These are phyloP conservation scores for Rhynchopsitta pachyrhyncha DNA, from an alignment of 2,113 vertebrate genomes.

Conservation along the genomic window DNA sequence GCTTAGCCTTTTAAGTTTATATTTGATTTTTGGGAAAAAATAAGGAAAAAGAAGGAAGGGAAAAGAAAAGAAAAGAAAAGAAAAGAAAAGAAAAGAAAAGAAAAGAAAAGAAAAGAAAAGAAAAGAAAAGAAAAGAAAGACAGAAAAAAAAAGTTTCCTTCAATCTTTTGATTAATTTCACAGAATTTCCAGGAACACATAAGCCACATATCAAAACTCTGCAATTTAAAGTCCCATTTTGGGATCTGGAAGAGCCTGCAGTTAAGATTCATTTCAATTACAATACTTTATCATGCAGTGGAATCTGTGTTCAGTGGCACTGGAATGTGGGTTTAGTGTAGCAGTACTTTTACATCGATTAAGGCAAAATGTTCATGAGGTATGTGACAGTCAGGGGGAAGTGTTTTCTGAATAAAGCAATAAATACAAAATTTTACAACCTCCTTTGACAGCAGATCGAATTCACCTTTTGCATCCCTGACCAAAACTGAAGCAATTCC, in stretches of 20 bases:
- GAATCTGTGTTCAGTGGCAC: background rate
- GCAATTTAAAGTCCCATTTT: background rate
- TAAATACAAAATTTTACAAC: background rate
- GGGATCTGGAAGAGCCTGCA: background rate
- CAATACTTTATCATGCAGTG: background rate
- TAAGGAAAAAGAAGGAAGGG: too few relatives aligned
- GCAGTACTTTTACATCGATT: background rate
- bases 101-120: rapidly evolving
- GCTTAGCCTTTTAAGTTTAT: background rate
- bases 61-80: too few relatives aligned
- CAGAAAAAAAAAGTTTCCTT: background rate
- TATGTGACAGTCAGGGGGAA: background rate
- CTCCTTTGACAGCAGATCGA: background rate
- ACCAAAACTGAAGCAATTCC: background rate
- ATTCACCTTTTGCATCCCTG: background rate
- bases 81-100: too few relatives aligned
- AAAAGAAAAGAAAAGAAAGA: too few relatives aligned
- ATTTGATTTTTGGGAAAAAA: background rate
- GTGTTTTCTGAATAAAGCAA: background rate
- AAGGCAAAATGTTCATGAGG: background rate
- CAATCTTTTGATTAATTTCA: background rate
- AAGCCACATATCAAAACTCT: background rate
- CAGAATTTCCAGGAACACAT: background rate
- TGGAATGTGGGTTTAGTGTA: background rate
- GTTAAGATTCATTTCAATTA: background rate